Evolutionary conservation across 2,888 invertebrate genomes (phyloP), one percentile per base, ranked within the genome.

Genomic region (Thymelicus acteon): DNA sequence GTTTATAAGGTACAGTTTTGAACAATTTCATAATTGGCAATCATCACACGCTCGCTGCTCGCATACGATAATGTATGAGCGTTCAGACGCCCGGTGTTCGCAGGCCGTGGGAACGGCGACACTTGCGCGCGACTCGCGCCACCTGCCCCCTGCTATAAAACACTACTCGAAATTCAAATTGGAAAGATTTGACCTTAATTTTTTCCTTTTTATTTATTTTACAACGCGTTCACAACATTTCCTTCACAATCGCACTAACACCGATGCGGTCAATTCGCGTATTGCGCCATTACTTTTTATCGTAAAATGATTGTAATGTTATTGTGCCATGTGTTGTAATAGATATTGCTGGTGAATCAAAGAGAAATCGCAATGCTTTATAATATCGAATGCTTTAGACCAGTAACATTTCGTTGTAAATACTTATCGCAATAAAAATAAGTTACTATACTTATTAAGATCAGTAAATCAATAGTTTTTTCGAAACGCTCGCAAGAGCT

Each of bases 21-120:
- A 78, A 80, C 87, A 86, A 86, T 85, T 88, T 85, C 82, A 86
- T 90, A 91, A 91, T 92, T 91, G 89, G 89, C 90, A 89, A 89
- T 89, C 88, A 87, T 86, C 87, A 85, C 87, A 87, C 87, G 86
- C 85, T 88, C 85, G 82, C 84, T 87, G 86, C 85, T 88, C 85
- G 82, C 84, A 74, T 75, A 75, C 67, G 65, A 78, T 77, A 79
- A 80, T 73, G 75, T 74, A 75, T 74, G 76, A 81, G 79, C 80
- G 81, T 80, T 80, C 78, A 80, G 81, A 80, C 81, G 88, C 82
- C 92, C 89, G 92, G 92, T 91, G 92, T 83, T 81, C 84, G 83
- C 84, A 83, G 81, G 83, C 85, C 93, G 93, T 93, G 93, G 92
- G 93, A 93, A 93, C 84, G 78, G 82, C 90, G 91, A 91, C 92